phyloP scores from a whole-genome alignment of 23 tunicate species.

The Botrylloides violaceus region DNA sequence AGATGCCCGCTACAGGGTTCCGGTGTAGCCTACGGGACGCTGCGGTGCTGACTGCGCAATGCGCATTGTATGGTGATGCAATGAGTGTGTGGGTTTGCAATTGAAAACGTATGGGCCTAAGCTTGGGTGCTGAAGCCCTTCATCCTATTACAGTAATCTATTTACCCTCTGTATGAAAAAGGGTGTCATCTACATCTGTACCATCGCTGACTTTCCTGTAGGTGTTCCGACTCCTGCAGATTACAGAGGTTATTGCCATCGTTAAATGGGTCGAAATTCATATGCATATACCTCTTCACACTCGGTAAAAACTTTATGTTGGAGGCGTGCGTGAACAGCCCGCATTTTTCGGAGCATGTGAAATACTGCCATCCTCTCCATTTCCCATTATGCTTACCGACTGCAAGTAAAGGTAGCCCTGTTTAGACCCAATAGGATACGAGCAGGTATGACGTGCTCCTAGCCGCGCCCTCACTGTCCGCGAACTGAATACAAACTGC shows the following conservation, averaged over 20 bases:
- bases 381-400: slow-evolving; percentile 65
- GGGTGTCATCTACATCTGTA: slow-evolving; percentile 27
- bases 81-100: too few relatives aligned
- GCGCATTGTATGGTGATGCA: too few relatives aligned
- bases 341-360: slow-evolving; percentile 53
- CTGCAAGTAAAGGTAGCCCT: neutral
- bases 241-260: neutral
- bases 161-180: slow-evolving; percentile 21
- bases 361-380: slow-evolving; percentile 91
- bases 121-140: too few relatives aligned
- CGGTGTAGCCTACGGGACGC: too few relatives aligned
- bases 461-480: too few relatives aligned
- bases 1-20: too few relatives aligned
- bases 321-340: slow-evolving; percentile 80
- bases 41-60: too few relatives aligned
- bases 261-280: neutral
- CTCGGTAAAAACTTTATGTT: slow-evolving; percentile 40
- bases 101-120: too few relatives aligned
- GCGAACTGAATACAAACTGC: too few relatives aligned
- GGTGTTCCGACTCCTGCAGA: slow-evolving; percentile 13
- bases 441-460: too few relatives aligned
- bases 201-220: slow-evolving; percentile 25
- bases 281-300: slow-evolving; percentile 6
- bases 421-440: too few relatives aligned
- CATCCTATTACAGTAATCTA: neutral